These are phyloP conservation scores for Sciurus niger DNA, from an alignment of 2,113 vertebrate species.

Conservation along the genomic window DNA sequence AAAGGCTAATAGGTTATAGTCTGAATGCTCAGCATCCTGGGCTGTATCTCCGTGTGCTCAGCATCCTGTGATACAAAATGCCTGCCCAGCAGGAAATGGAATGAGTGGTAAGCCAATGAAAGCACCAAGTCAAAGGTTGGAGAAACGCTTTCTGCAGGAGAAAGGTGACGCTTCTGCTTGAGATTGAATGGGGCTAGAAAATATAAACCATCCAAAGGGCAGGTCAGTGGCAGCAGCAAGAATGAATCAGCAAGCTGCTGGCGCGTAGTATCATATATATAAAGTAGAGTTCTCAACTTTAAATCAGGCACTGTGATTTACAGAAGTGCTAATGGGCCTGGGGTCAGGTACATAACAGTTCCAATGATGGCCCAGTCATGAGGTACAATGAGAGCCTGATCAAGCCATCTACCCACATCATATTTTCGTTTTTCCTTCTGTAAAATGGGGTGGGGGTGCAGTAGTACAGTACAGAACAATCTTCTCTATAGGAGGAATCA, in stretches of 20 bases:
- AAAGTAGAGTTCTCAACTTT: background rate
- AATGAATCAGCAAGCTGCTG: background rate
- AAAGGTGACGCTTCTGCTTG: slow-evolving; percentile 32
- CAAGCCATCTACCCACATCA: background rate
- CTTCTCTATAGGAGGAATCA: background rate
- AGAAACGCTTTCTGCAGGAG: slow-evolving; percentile 38
- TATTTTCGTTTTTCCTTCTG: background rate
- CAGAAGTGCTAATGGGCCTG: background rate
- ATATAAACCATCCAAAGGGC: slow-evolving; percentile 40
- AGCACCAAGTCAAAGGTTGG: slow-evolving; percentile 60
- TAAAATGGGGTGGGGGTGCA: too few relatives aligned
- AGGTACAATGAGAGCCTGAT: background rate
- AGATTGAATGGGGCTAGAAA: slow-evolving; percentile 47
- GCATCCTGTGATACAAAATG: slow-evolving; percentile 69
- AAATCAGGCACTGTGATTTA: background rate
- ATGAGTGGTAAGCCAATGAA: slow-evolving; percentile 58
- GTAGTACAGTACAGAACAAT: rapidly evolving
- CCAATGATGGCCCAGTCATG: background rate
- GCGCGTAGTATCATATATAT: background rate
- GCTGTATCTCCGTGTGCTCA: rapidly evolving
- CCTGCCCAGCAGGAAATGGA: slow-evolving; percentile 79
- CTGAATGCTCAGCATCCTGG: background rate
- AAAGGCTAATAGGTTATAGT: slow-evolving; percentile 39
- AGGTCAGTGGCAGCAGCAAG: background rate
- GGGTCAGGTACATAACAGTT: background rate